Evolutionary conservation across 2,113 vertebrate genomes (phyloP).

Genomic region (Ochotona princeps): DNA sequence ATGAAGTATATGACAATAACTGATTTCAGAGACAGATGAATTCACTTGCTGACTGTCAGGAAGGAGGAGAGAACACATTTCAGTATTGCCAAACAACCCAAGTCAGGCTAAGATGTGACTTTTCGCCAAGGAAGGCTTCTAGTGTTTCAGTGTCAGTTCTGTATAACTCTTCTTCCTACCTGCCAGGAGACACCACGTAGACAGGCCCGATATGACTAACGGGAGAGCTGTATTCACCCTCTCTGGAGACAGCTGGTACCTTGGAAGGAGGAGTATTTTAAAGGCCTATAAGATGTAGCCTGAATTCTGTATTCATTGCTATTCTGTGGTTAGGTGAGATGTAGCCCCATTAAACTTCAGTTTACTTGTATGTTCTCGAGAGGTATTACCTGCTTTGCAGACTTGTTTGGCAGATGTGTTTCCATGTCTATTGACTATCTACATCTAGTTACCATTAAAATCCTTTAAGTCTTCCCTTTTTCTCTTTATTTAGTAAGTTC

Average conservation of each 20-base stretch:
- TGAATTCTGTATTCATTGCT: neutral
- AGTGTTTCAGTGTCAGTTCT: neutral
- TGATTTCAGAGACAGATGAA: neutral
- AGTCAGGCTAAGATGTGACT: neutral
- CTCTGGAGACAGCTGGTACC: neutral
- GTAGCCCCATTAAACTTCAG: neutral
- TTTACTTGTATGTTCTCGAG: neutral
- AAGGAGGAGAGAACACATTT: neutral
- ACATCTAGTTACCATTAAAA: neutral
- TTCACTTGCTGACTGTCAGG: neutral
- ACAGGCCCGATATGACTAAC: neutral
- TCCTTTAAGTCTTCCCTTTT: neutral
- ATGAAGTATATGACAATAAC: neutral
- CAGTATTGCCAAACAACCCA: neutral
- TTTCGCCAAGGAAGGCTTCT: neutral
- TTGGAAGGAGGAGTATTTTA: neutral
- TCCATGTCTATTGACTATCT: neutral
- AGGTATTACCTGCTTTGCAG: fast-evolving
- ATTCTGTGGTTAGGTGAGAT: neutral
- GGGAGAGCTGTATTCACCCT: neutral
- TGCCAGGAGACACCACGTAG: neutral
- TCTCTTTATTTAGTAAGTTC: neutral
- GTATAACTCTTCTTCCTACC: neutral
- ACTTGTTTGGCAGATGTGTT: neutral
- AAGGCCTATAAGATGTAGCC: neutral